These are phyloP conservation scores for Ecliptopera silaceata DNA, from an alignment of 2,888 invertebrate genomes.

Conservation along the genomic window DNA sequence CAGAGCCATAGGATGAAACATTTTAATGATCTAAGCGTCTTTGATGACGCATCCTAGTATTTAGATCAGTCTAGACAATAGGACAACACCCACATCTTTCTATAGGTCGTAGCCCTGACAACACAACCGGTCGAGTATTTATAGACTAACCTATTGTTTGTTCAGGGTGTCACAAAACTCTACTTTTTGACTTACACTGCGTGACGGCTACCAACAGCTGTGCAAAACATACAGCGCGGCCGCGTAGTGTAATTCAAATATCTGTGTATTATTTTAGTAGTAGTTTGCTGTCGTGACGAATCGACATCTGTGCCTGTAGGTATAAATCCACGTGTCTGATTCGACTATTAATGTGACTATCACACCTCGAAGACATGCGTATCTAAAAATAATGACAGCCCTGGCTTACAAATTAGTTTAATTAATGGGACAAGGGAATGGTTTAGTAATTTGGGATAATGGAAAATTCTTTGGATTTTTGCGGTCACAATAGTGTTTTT, in stretches of 20 bases:
- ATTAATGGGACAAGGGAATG: slow-evolving; percentile 13
- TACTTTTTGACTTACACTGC: too few species aligned
- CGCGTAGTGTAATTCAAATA: too few species aligned
- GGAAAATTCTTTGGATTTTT: not conserved
- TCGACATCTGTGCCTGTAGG: not conserved
- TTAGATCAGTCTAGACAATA: not conserved
- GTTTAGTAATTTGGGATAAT: slow-evolving; percentile 3
- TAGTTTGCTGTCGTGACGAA: not conserved
- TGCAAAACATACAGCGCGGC: too few species aligned
- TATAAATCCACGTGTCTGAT: not conserved
- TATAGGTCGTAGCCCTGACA: slow-evolving; percentile 2
- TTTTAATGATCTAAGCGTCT: too few species aligned
- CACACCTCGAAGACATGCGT: slow-evolving; percentile 9
- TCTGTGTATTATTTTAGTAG: too few species aligned
- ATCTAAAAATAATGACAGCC: slow-evolving; percentile 19
- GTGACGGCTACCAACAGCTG: too few species aligned
- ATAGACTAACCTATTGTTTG: slow-evolving; percentile 4
- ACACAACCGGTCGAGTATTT: not conserved
- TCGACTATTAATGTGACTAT: slow-evolving; percentile 1
- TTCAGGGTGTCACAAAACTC: too few species aligned
- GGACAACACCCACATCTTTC: not conserved
- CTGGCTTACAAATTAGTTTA: slow-evolving; percentile 2
- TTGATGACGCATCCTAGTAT: not conserved
- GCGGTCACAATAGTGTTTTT: not conserved
- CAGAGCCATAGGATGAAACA: too few species aligned